Base-by-base conservation (phyloP, 2,888 invertebrate species). In the Cephus nigrinus region DNA sequence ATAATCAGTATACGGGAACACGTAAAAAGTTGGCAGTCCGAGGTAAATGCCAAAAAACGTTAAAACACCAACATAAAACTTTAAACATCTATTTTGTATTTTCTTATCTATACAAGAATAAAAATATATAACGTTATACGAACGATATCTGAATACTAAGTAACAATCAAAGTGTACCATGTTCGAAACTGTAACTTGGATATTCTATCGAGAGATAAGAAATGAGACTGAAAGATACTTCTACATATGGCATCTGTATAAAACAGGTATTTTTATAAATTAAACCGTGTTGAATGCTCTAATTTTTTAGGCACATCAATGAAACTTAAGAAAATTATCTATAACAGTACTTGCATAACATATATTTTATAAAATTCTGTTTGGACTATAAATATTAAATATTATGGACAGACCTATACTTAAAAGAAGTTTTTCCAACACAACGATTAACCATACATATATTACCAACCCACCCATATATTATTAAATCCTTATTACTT, bases 1-100 rank as follows among this genome's bases (percentile, higher is more conserved):
- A 95, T 98, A 68, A 93, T 93, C 12, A 94, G 94, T 83, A 96
- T 97, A 85, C 93, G 94, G 77, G 93, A 94, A 85, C 93, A 94
- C 89, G 94, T 95, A 78, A 89, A 91, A 78, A 91, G 90, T 80
- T 93, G 93, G 93, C 88, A 83, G 73, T 23, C 86, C 82, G 81
- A 55, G 23, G 23, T 55, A 23, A 55, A 55, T 55, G 9, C 55
- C 55, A 55, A 23, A 9, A 55, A 55, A 55, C 2, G 9, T 23
- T 55, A 55, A 55, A 23, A 2, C 9, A 55, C 23, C 23, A 55
- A 23, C 9, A 23, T 55, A 23, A 55, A 55, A 23, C 23, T 23
- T 55, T 9, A 55, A 23, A 55, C 1, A 55, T 55, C 55, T 23
- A 55, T 55, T 23, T 23, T 9, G 0, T 55, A 15, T 55, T 23